Base-by-base conservation (phyloP, 2,888 invertebrate genomes). In the Ormyrus pomaceus region DNA sequence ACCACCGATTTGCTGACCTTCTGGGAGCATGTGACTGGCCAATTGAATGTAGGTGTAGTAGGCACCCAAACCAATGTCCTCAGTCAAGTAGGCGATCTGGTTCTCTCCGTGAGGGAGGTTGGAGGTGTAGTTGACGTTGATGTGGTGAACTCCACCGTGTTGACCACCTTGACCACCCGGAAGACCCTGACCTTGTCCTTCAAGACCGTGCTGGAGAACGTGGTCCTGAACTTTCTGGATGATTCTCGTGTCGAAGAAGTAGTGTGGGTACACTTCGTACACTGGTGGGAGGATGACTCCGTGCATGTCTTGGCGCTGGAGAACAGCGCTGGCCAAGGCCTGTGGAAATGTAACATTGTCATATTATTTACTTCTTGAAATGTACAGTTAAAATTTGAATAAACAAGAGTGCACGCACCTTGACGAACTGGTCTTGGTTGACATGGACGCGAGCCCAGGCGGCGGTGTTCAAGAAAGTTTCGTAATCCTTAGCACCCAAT, bases 251-350 rank as follows among this genome's bases (percentile, higher is more conserved):
- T 94, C 94, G 88, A 94, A 93, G 92, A 95, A 95, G 90, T 93
- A 93, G 84, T 94, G 93, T 0, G 96, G 96, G 88, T 94, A 93
- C 82, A 95, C 92, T 90, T 96, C 96, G 86, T 95, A 95, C 75
- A 94, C 92, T 69, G 95, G 93, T 13, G 96, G 95, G 9, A 95
- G 90, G 59, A 94, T 91, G 74, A 95, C 90, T 48, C 93, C 94
- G 85, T 93, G 92, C 77, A 93, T 93, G 82, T 95, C 95, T 7
- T 90, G 90, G 53, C 94, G 93, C 84, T 94, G 94, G 56, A 94
- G 89, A 11, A 95, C 91, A 11, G 94, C 94, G 45, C 93, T 91
- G 79, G 92, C 92, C 74, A 94, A 89, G 5, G 94, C 93, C 88
- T 95, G 93, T n/a, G 4, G 34, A 34, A 64, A 19, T 61, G 85